Evolutionary conservation across 2,888 invertebrate species (phyloP).

Genomic region (Sycophila texana): DNA sequence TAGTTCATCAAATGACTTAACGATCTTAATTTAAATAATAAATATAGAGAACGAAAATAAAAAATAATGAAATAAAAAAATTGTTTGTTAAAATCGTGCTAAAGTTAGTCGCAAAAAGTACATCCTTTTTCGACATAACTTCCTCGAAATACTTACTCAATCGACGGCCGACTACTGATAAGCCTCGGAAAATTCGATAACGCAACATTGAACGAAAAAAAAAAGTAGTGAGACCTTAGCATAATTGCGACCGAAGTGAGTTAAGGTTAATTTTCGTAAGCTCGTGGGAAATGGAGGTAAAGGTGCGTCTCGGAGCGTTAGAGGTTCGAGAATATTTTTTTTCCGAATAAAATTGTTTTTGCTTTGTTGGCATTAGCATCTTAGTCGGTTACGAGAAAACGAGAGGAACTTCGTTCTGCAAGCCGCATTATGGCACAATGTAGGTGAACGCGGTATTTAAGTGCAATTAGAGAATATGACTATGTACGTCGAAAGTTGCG

Average conservation of each 20-base stretch:
- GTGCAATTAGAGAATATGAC: slow-evolving; percentile 54
- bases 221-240: slow-evolving; percentile 19
- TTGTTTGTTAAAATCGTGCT: neutral
- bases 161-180: too few species aligned
- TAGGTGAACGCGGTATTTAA: slow-evolving; percentile 53
- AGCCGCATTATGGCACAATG: slow-evolving; percentile 50
- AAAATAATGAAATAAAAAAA: neutral
- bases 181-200: neutral
- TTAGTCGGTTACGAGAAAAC: slow-evolving; percentile 6
- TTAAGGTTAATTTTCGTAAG: slow-evolving; percentile 53
- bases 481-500: slow-evolving; percentile 53
- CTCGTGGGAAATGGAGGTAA: slow-evolving; percentile 46
- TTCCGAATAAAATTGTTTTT: slow-evolving; percentile 44
- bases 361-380: slow-evolving; percentile 49
- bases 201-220: neutral
- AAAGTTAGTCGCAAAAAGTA: too few species aligned
- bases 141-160: too few species aligned
- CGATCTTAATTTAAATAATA: too few species aligned
- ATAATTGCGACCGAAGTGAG: slow-evolving; percentile 45
- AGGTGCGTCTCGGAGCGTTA: slow-evolving; percentile 13
- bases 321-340: slow-evolving; percentile 44
- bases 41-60: neutral
- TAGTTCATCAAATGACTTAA: too few species aligned
- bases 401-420: slow-evolving; percentile 27
- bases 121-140: too few species aligned